Conservation (phyloP, 2,888 invertebrate genomes). For the Tubulanus polymorphus region DNA sequence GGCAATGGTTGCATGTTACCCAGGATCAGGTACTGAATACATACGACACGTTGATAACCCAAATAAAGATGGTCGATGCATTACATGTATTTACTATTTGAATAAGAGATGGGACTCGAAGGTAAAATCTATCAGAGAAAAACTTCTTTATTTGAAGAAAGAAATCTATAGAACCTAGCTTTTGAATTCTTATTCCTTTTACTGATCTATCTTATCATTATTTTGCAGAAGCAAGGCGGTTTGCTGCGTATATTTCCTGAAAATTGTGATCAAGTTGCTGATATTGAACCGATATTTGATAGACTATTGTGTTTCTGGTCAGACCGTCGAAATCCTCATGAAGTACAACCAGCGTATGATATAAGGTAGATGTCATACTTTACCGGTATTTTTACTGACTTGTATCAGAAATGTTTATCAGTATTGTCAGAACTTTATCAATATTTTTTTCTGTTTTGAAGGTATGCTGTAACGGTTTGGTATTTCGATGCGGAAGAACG, state of each 20-base stretch:
- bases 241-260: constrained; percentile 81
- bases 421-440: too few relatives aligned
- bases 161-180: too few relatives aligned
- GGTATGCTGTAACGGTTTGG: constrained; percentile 51
- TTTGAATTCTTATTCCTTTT: too few relatives aligned
- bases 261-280: constrained; percentile 75
- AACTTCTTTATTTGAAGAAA: too few relatives aligned
- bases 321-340: constrained; percentile 92
- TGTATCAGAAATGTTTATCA: too few relatives aligned
- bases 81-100: constrained; percentile 96
- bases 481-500: constrained; percentile 48
- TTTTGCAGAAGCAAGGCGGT: constrained; percentile 64
- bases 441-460: constrained; percentile 20
- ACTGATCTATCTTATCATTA: background rate
- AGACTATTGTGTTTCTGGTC: constrained; percentile 97
- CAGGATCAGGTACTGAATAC: constrained; percentile 89
- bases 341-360: constrained; percentile 86
- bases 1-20: constrained; percentile 99
- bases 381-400: too few relatives aligned
- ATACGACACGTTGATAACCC: constrained; percentile 98
- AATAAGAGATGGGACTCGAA: constrained; percentile 88
- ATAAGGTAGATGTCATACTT: constrained; percentile 65
- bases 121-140: too few relatives aligned
- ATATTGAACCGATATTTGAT: constrained; percentile 91
- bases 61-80: constrained; percentile 90